Conservation (phyloP, 2,113 vertebrate genomes). For the Notothenia rossii region DNA sequence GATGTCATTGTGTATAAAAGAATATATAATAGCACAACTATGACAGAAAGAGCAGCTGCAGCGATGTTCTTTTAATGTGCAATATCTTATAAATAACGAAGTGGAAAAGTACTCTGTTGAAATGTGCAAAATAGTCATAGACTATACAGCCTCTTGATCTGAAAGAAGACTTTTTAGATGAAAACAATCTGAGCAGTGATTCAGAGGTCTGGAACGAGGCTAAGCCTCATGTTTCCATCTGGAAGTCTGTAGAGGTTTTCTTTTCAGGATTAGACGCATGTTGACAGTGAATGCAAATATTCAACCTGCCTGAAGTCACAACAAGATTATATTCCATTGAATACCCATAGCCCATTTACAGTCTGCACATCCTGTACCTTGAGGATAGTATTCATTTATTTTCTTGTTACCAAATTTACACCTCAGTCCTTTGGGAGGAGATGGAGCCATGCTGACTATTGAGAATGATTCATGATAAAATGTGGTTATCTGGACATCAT, state of each 20-base stretch:
- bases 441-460: not conserved
- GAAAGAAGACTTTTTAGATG: not conserved
- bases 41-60: not conserved
- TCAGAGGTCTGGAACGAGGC: constrained; percentile 25
- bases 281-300: constrained; percentile 25
- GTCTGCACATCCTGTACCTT: constrained; percentile 1
- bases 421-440: constrained; percentile 14
- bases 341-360: constrained; percentile 5
- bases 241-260: not conserved
- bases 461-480: constrained; percentile 22
- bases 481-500: constrained; percentile 11
- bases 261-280: not conserved
- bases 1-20: not conserved
- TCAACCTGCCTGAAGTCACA: constrained; percentile 17
- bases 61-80: not conserved
- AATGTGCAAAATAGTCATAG: no score
- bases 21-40: not conserved
- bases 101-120: no score
- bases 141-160: not conserved
- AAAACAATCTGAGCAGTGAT: not conserved
- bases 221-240: constrained; percentile 14
- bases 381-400: not conserved
- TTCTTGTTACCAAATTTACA: constrained; percentile 34
- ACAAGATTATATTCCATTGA: not conserved
- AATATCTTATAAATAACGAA: not conserved